Base-by-base conservation (phyloP, 2,797 vertebrate species). In the Gallinago solitaria region DNA sequence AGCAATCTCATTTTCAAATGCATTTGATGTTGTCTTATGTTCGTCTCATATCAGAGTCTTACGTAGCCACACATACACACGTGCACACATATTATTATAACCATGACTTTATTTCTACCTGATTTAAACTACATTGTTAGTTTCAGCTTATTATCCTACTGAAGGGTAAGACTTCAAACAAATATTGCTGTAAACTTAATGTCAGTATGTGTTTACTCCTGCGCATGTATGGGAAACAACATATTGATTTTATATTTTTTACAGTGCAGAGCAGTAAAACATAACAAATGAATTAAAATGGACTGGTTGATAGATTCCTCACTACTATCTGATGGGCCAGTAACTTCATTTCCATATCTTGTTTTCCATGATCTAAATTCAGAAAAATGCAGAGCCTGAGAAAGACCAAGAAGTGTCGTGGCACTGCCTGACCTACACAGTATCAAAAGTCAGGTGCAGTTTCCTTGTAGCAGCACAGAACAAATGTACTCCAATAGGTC, bases 1-100 rank as follows among this genome's bases (percentile, higher is more conserved):
- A 93, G 91, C 14, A 93, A 32, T 37, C 35, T 83, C 32, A 86
- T 75, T 93, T 96, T 89, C 69, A 92, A 94, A 83, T 27, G 23
- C 47, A 84, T 85, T 82, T 89, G 64, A 50, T 51, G 54, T 59
- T 60, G 64, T 67, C 45, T 45, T 79, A 61, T 37, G 92, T 50
- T 30, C 32, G 47, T 48, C n/a, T 83, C 20, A 68, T 25, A 28
- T 16, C 18, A 25, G 11, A 81, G 32, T 70, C 74, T 69, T 82
- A 60, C 13, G 37, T 0, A 56, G 20, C 43, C 51, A 79, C 18
- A n/a, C 11, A 45, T 35, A 24, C 27, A 19, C 16, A 23, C 15
- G 33, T 12, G 11, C 14, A 56, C 32, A 50, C 7, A 27, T 25
- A 65, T 12, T 32, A 37, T 37, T 76, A 83, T 13, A 92, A 69